Base-by-base conservation (phyloP, 2,888 invertebrate species). In the Drosophila subquinaria region DNA sequence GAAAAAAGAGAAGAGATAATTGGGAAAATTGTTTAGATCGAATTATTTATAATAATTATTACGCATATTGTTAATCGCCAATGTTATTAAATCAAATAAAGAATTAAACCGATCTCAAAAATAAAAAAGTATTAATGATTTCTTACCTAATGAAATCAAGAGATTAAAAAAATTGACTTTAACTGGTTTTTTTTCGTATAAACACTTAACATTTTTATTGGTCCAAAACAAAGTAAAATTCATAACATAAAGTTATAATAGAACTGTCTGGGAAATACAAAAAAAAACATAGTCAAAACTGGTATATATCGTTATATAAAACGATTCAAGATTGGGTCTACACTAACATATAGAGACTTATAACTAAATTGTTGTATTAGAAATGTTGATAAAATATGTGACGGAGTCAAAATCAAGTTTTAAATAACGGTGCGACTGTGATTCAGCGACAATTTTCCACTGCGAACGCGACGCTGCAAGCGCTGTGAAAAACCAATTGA, bases 371-470 rank as follows among this genome's bases (percentile, higher is more conserved):
- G 35, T 35, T 20, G 23, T 10, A 23, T 43, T 23, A 2, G 5
- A 23, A 52, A 11, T 33, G 17, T 2, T 27, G 27, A 8, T 10
- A 1, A 30, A 30, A 5, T 2, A 53, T 40, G 51, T 35, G 50
- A 17, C 50, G 13, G 2, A 6, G 9, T 15, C 9, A 5, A 30
- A 11, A 11, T 17, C 1, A 9, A 23, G 43, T 35, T 6, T 66
- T 78, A 92, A 71, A 92, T 92, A 15, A 93, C 88, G 11, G 90
- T 92, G 65, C 81, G 82, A 71, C 93, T 93, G 73, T 92, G 91
- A 64, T 92, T 92, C 1, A 92, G 73, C 0, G 92, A 90, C 17
- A 92, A 55, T 68, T 92, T 90, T 9, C 93, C 93, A 36, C 73
- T 81, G 23, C 90, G 90, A 3, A 92, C 93, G n/a, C 91, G 91